Evolutionary conservation across 2,797 vertebrate genomes (phyloP).

Genomic region (Myotis myotis): DNA sequence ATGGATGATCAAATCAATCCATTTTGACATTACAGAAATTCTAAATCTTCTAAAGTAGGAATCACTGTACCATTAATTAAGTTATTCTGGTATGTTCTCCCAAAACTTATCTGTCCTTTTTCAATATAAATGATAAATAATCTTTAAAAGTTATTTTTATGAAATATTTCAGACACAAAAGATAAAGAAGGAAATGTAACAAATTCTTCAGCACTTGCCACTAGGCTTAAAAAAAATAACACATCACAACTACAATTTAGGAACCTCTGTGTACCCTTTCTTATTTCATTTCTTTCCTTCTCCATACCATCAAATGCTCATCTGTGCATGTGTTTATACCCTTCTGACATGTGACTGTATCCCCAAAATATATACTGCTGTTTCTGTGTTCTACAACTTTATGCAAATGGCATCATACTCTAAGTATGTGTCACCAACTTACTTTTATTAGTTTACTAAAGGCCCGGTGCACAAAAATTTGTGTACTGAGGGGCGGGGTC

Average conservation of each 20-base stretch:
- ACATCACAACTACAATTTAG: neutral
- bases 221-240: neutral
- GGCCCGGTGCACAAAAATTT: too few species aligned
- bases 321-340: neutral
- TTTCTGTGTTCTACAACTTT: neutral
- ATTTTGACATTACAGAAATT: neutral
- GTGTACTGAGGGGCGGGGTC: too few species aligned
- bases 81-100: neutral
- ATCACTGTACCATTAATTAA: neutral
- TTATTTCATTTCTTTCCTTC: neutral
- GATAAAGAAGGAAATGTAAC: neutral
- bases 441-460: neutral
- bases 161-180: neutral
- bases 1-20: neutral
- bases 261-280: neutral
- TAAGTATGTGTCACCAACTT: neutral
- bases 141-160: conserved; percentile 3
- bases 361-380: neutral
- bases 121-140: neutral
- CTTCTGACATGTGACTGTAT: neutral
- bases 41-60: conserved; percentile 2
- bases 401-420: neutral
- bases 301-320: neutral
- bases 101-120: conserved; percentile 5
- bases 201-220: neutral